Percentiles rank a stretch among this genome's conserved stretches.
Conservation (phyloP, 2,888 invertebrate genomes). For the Leuctra nigra region DNA sequence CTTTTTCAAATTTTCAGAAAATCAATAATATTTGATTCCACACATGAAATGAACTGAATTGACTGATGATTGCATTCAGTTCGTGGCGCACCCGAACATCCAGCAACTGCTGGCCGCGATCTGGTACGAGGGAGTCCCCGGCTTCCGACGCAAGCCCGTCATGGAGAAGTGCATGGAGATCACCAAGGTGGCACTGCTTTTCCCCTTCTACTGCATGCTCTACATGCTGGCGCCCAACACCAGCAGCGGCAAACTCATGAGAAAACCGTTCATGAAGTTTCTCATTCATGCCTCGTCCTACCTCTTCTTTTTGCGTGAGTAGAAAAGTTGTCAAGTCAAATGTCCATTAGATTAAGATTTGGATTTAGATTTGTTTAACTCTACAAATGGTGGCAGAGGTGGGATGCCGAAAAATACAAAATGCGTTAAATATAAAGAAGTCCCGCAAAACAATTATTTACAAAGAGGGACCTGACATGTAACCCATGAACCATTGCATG, state of each 20-base stretch:
- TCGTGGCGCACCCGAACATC: slow-evolving; percentile 92
- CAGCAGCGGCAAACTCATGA: slow-evolving; percentile 70
- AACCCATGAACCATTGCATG: too few relatives aligned
- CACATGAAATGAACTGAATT: neutral
- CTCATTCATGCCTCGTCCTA: slow-evolving; percentile 92
- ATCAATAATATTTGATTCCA: too few relatives aligned
- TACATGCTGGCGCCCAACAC: slow-evolving; percentile 84
- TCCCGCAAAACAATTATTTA: too few relatives aligned
- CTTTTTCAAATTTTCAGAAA: too few relatives aligned
- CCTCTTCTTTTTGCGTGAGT: slow-evolving; percentile 86
- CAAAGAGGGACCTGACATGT: too few relatives aligned
- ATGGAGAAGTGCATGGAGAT: slow-evolving; percentile 67
- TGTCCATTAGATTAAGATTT: too few relatives aligned
- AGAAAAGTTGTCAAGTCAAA: too few relatives aligned
- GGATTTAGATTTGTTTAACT: too few relatives aligned
- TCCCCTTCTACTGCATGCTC: slow-evolving; percentile 78
- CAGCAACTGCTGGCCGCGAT: slow-evolving; percentile 86
- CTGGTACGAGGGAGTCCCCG: slow-evolving; percentile 95
- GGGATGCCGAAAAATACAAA: too few relatives aligned
- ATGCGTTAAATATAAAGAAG: too few relatives aligned
- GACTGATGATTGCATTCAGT: slow-evolving; percentile 47
- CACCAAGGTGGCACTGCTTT: slow-evolving; percentile 68
- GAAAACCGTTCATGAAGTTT: slow-evolving; percentile 96
- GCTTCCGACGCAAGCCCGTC: slow-evolving; percentile 77
- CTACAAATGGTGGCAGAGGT: too few relatives aligned